Evolutionary conservation across 2,113 vertebrate species (phyloP), one percentile per base, ranked within the genome.

Genomic region (Actenoides lindsayi): DNA sequence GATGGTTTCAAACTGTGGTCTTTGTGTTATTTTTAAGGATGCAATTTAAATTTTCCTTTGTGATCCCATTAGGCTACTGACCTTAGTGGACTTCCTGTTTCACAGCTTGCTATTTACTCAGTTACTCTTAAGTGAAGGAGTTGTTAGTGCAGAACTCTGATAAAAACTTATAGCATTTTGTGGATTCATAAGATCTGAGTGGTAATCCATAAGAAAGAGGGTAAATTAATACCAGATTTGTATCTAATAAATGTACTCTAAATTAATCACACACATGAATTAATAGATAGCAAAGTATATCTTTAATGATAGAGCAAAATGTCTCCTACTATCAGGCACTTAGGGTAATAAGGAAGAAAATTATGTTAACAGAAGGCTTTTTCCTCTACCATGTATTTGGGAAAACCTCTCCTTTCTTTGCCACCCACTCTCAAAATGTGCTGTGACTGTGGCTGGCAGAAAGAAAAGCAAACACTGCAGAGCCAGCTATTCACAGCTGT

Each of bases 401-500:
- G 88, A 96, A 96, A 93, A 82, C 82, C 90, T 88, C 31, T 93
- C 86, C 41, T 27, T 86, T 1, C 73, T 94, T 68, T 87, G 50
- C 63, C 78, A 83, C 54, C n/a, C 53, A n/a, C 57, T 84, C 79
- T 63, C 35, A 48, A 71, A 93, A 73, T 92, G 60, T 74, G 67
- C 87, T 80, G 50, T 91, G 83, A 16, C 56, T 83, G 75, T 41
- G 90, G 78, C 83, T 94, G 87, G 90, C 85, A 89, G 90, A 23
- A 71, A 46, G 70, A 79, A 93, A 82, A 89, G 89, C 87, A 97
- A 97, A 94, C 89, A 79, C 14, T 79, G 65, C 28, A 0, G 64
- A 91, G 92, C 96, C 90, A 95, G 86, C 91, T 81, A 31, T 15
- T 87, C 46, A 1, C 96, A 96, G 87, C 94, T 95, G 93, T 96